Percentiles rank a stretch among this genome's conserved stretches.
phyloP scores from a whole-genome alignment of 1,140 invertebrate species.

The Heliconius congener region DNA sequence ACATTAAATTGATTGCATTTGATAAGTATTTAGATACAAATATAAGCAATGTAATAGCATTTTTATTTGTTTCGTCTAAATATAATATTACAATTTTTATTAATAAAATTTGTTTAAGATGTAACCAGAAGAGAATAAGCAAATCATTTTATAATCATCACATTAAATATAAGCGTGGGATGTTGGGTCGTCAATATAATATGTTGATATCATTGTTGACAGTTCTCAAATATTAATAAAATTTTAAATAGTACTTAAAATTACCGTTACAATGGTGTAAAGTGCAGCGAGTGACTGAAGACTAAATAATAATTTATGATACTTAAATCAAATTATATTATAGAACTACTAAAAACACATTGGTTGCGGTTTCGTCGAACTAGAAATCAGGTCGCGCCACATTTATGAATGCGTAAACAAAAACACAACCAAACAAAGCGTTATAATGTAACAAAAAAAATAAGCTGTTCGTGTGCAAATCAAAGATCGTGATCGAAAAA shows the following conservation, averaged over 20 bases:
- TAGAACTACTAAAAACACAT: slow-evolving; percentile 11
- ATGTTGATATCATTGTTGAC: slow-evolving; percentile 34
- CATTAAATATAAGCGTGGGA: slow-evolving; percentile 21
- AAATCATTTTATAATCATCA: background rate
- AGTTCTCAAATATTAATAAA: background rate
- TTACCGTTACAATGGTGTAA: background rate
- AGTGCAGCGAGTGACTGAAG: background rate
- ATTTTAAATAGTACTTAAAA: background rate
- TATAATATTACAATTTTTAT: background rate
- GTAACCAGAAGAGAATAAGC: background rate
- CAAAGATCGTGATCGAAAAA: slow-evolving; percentile 64
- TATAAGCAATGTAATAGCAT: background rate
- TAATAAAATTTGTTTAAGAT: background rate
- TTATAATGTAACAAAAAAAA: slow-evolving; percentile 17
- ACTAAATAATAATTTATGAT: background rate
- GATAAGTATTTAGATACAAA: background rate
- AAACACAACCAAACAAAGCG: slow-evolving; percentile 36
- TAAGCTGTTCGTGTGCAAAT: slow-evolving; percentile 68
- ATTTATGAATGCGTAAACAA: slow-evolving; percentile 28
- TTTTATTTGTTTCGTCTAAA: background rate
- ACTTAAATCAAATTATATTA: background rate
- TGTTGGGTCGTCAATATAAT: slow-evolving; percentile 22
- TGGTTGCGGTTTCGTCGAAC: slow-evolving; percentile 35
- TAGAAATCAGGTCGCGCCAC: slow-evolving; percentile 13
- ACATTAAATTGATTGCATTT: background rate